These are phyloP conservation scores for Mantis religiosa DNA, from an alignment of 2,888 invertebrate species.

Conservation along the genomic window DNA sequence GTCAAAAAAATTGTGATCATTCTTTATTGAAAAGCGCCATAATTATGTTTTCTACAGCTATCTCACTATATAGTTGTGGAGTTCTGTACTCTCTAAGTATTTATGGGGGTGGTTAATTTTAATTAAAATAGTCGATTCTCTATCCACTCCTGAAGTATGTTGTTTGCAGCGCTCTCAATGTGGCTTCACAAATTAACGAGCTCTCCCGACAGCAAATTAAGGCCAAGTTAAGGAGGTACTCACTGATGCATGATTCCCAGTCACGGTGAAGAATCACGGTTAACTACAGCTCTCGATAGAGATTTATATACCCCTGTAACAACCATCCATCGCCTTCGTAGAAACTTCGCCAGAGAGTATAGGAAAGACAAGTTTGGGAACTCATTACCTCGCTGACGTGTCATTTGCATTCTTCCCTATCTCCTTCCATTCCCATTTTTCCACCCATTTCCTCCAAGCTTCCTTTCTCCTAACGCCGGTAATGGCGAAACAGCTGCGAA, in stretches of 20 bases:
- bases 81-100: no score
- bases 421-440: neutral
- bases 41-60: no score
- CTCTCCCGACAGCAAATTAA: neutral
- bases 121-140: neutral
- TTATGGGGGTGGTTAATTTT: neutral
- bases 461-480: neutral
- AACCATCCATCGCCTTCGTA: neutral
- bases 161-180: neutral
- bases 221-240: neutral
- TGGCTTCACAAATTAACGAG: neutral
- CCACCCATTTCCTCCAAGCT: neutral
- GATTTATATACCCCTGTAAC: neutral
- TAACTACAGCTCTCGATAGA: neutral
- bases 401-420: conserved; percentile 15
- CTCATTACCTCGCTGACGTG: conserved; percentile 18
- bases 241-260: neutral
- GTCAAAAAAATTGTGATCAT: no score
- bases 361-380: conserved; percentile 9
- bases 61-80: no score
- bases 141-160: neutral
- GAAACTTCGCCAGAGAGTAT: neutral
- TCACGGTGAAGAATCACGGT: neutral
- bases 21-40: no score
- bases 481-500: neutral